phyloP scores from a whole-genome alignment of 2,888 invertebrate species.

The Strigamia transsilvanica region DNA sequence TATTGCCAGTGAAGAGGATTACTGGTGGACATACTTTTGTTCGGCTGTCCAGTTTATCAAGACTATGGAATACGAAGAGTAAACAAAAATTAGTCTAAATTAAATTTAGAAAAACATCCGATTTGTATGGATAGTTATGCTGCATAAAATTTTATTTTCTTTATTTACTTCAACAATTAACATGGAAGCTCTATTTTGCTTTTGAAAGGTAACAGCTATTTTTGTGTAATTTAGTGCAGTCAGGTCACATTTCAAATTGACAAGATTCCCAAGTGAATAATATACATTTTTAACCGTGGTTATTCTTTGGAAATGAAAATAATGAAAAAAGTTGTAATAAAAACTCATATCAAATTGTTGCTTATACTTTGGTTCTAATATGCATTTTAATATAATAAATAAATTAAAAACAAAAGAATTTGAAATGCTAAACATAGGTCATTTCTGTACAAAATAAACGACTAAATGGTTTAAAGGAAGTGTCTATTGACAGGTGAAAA shows the following conservation, averaged over 20 bases:
- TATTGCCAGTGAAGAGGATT: constrained; percentile 88
- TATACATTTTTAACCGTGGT: background rate
- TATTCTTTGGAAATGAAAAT: constrained; percentile 22
- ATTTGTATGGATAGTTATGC: constrained; percentile 27
- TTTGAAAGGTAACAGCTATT: constrained; percentile 42
- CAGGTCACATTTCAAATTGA: constrained; percentile 41
- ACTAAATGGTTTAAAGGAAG: too few relatives aligned
- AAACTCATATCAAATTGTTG: constrained; percentile 43
- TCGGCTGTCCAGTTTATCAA: constrained; percentile 97
- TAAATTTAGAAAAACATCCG: background rate
- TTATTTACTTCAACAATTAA: background rate
- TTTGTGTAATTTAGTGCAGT: constrained; percentile 46
- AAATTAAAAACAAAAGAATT: background rate
- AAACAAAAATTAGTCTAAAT: constrained; percentile 11
- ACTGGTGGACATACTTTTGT: constrained; percentile 99
- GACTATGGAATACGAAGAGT: constrained; percentile 83
- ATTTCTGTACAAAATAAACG: too few relatives aligned
- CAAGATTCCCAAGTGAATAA: background rate
- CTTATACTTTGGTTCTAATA: background rate
- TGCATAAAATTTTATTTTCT: constrained; percentile 17
- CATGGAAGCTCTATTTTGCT: constrained; percentile 38
- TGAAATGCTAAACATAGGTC: background rate
- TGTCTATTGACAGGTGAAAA: too few relatives aligned
- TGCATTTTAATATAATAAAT: background rate
- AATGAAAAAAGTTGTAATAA: constrained; percentile 33